Evolutionary conservation across 2,888 invertebrate genomes (phyloP), one percentile per base, ranked within the genome.

Genomic region (Cybosia mesomella): DNA sequence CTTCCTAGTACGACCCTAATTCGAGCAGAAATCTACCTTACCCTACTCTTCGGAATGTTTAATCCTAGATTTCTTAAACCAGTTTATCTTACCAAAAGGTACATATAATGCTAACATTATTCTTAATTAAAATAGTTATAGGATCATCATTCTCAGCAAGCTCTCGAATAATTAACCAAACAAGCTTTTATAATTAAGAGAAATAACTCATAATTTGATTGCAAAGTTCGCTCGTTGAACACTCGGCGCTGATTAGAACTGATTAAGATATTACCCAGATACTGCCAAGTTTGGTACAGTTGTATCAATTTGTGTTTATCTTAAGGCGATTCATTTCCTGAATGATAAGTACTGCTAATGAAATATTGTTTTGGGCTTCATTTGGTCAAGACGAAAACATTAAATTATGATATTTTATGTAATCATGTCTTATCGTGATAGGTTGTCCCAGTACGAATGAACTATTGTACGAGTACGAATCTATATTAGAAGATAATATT

Each of bases 151-250:
- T 49, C n/a, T 32, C 13, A 4, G 53, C 21, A 49, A 32, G 18
- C 49, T 53, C 32, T 21, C 32, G 53, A 8, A 11, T 62, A 62
- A 53, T 62, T 53, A 62, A n/a, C 9, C 21, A 53, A 65, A 68
- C 68, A 67, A 72, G 64, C 59, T 67, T 67, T 58, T 11, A 69
- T 70, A 79, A 78, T 79, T 71, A 78, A 71, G 57, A 62, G 28
- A 13, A 71, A 70, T 68, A 67, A 63, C 63, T 58, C 66, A 66
- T 69, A 71, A 78, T 70, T 71, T 65, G 34, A 67, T 75, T 68
- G 57, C 54, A 64, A 79, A 77, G 57, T 73, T 66, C 43, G 64
- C 58, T 66, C 73, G 66, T 73, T 73, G 15, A 62, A 75, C 62
- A 49, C 68, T 62, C 39, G 54, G 64, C 61, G 58, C 66, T 75